Evolutionary conservation across 1,140 invertebrate species (phyloP).

Genomic region (Schmidtea mediterranea): DNA sequence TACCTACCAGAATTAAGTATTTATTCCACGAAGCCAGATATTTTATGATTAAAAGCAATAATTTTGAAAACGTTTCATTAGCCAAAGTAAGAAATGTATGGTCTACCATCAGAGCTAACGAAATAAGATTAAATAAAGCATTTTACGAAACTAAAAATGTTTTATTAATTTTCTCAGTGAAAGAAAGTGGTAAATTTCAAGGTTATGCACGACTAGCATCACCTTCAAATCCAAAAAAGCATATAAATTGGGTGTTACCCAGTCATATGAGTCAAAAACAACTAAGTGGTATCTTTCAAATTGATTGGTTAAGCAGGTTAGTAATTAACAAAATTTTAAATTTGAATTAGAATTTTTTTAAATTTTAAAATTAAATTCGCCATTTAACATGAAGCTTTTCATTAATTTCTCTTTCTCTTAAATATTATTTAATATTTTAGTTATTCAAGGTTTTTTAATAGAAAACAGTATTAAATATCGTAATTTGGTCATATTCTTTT

Average conservation of each 20-base stretch:
- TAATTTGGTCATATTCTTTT: no score
- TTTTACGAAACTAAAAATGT: conserved; percentile 69
- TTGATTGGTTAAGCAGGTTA: conserved; percentile 67
- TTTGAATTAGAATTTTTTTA: no score
- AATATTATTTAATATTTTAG: not conserved
- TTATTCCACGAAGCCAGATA: conserved; percentile 73
- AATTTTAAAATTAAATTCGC: no score
- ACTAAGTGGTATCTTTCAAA: conserved; percentile 69
- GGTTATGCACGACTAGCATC: not conserved
- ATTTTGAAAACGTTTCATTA: conserved; percentile 72
- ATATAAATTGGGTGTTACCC: not conserved
- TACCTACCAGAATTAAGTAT: conserved; percentile 40
- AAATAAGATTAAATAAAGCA: conserved; percentile 74
- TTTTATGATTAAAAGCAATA: conserved; percentile 90
- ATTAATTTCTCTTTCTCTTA: no score
- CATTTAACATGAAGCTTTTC: no score
- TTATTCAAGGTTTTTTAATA: not conserved
- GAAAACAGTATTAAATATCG: no score
- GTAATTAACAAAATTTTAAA: no score
- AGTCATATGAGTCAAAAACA: conserved; percentile 39
- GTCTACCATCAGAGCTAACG: conserved; percentile 86
- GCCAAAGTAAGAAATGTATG: conserved; percentile 77
- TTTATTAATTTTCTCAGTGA: conserved; percentile 77
- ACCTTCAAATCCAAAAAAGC: not conserved
- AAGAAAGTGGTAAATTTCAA: conserved; percentile 65